Evolutionary conservation across 2,888 invertebrate genomes (phyloP), one percentile per base, ranked within the genome.

Genomic region (Gymnoscelis rufifasciata): DNA sequence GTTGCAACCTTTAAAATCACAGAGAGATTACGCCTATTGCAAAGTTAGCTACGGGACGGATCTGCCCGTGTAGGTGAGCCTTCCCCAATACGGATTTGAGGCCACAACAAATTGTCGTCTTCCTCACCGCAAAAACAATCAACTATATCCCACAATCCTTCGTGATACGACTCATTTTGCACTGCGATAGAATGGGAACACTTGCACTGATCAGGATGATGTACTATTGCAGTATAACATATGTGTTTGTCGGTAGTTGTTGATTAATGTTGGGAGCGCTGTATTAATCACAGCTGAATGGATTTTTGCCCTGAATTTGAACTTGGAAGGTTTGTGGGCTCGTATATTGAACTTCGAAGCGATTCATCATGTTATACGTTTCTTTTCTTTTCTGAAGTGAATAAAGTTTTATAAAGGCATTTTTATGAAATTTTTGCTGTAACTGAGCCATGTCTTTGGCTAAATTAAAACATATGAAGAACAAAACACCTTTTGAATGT

Each of bases 71-170:
- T 78, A 78, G 80, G 80, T 74, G 76, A 78, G 70, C 76, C 81
- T 80, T 78, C 86, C 86, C 86, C 76, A 77, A 75, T 71, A 75
- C 69, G 73, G 81, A 83, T 88, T 87, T 86, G 86, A 87, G 87
- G 87, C 82, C 87, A 79, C 66, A 64, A 68, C 78, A 86, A 88
- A 87, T 87, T 83, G 86, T 71, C 59, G 72, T 71, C 86, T 82
- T 88, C 88, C 87, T 84, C 76, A 62, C 78, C 54, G 52, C 52
- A 57, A 57, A 56, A 65, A 62, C 66, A 64, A 48, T 51, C 68
- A 61, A 82, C 79, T 78, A 76, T 73, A 77, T 70, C 68, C 69
- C 73, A 62, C 84, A 80, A 77, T 60, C 65, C 66, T 65, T 60
- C 55, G 51, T 51, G 47, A 72, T 71, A 87, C 74, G 77, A 66